Evolutionary conservation across 1,140 invertebrate species (phyloP).

Genomic region (Triops cancriformis): DNA sequence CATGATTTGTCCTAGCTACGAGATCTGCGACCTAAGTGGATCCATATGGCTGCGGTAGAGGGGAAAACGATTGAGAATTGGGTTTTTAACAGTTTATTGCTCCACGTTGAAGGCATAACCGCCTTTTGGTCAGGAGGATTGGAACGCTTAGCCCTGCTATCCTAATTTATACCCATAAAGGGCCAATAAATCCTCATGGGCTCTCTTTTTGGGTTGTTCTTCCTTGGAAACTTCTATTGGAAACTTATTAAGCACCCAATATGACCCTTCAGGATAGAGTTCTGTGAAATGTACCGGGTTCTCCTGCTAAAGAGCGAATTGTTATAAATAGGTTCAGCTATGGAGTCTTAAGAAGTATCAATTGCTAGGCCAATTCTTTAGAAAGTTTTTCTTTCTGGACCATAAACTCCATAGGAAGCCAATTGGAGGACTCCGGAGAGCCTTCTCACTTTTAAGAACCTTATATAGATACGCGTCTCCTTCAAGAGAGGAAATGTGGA

Average conservation of each 20-base stretch:
- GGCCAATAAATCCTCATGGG: neutral
- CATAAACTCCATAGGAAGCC: slow-evolving; percentile 12
- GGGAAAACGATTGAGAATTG: neutral
- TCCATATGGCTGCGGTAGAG: too few relatives aligned
- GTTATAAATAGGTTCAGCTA: neutral
- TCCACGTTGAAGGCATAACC: neutral
- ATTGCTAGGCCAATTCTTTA: neutral
- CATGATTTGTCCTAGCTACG: too few relatives aligned
- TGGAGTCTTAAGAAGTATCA: neutral
- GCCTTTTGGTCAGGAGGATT: neutral
- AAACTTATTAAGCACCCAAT: neutral
- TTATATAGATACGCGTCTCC: neutral
- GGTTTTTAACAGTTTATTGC: neutral
- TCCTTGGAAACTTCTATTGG: neutral
- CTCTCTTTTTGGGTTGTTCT: neutral
- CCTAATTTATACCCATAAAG: slow-evolving; percentile 9
- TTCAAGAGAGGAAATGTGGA: too few relatives aligned
- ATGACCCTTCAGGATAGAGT: neutral
- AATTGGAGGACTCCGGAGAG: neutral
- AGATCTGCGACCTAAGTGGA: too few relatives aligned
- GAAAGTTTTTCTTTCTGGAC: neutral
- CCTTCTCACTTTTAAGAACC: neutral
- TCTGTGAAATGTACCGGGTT: too few relatives aligned
- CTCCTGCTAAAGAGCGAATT: neutral
- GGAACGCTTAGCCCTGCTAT: neutral